Base-by-base conservation (phyloP, 2,888 invertebrate species). In the Lacanobia wlatinum region DNA sequence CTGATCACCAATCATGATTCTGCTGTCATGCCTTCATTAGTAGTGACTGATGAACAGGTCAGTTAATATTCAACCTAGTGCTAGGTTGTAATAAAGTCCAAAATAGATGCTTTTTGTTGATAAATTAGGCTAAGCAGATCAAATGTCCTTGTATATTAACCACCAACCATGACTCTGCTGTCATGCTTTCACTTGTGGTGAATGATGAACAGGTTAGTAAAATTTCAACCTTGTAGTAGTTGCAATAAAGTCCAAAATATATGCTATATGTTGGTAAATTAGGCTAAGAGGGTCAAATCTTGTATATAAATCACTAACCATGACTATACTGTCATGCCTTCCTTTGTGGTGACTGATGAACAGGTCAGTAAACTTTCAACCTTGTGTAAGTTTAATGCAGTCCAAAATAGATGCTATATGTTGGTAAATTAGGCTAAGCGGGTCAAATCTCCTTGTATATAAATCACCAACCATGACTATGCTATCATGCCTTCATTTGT, bases 381-480 rank as follows among this genome's bases (percentile, higher is more conserved):
- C 5, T 21, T 61, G 2, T 9, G 0, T 0, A 0, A 1, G 0
- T n/a, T 18, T 3, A 6, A 9, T 48, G 64, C 52, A 50, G 23
- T 40, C n/a, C 5, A 2, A 56, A 10, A 9, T 18, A 9, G 34
- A 56, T 56, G 18, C 55, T 55, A 55, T 14, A 55, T 55, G 14
- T 28, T 28, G 53, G 53, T 55, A 28, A 6, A 52, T 12, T 21
- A 52, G 21, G 52, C 21, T 21, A 52, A 52, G 50, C n/a, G n/a
- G 6, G 14, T 38, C 38, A 38, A 50, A n/a, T 50, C 50, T 7
- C 50, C 50, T 18, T 50, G n/a, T 6, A 46, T 16, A 1, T 16
- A 16, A 67, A 98, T 99, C 82, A 98, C 98, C 58, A 99, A 99
- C 94, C 99, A 99, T 89, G 99, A 99, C 94, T 99, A 99, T 4